Base-by-base conservation (phyloP, 2,113 vertebrate species). In the Halichoerus grypus region DNA sequence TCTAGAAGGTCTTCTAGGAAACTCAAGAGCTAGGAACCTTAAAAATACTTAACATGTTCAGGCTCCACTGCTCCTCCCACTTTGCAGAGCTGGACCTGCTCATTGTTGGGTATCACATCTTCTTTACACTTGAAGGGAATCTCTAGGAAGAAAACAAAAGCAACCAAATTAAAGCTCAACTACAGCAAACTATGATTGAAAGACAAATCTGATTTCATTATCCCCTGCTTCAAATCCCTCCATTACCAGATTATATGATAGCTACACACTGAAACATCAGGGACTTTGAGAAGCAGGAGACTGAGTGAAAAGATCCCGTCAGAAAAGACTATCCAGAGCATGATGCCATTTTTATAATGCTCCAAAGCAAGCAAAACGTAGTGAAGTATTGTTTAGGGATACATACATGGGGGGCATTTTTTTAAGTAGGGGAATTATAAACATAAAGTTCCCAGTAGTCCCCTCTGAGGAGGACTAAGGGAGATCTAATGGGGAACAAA, bases 41-140 rank as follows among this genome's bases (percentile, higher is more conserved):
- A 59, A 28, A n/a, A 49, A 76, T 19, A 96, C 94, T 97, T 94
- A 98, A 98, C 98, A 8, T 91, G 1, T 63, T 71, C 24, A 11
- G 39, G 11, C 4, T 57, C 19, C 14, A 2, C 1, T 2, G 33
- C 33, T 24, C 49, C 9, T 39, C 24, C 63, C 6, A 4, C 9
- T 22, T 94, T 96, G 93, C 98, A 98, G 1, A n/a, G 89, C 39
- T 84, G 79, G 49, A 55, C 63, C 55, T 31, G 33, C 1, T 55
- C 18, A 0, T 71, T 87, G 9, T 87, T 6, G 33, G 22, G 15
- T 31, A 93, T 31, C 7, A 98, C 2, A 21, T 97, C 97, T 89
- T 96, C 92, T 90, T 80, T 95, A 81, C 97, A 98, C 39, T 96
- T 98, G 86, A 98, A 96, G 63, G 65, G 93, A 49, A 46, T 6